Evolutionary conservation across 2,113 vertebrate species (phyloP).

Genomic region (Suricata suricatta): DNA sequence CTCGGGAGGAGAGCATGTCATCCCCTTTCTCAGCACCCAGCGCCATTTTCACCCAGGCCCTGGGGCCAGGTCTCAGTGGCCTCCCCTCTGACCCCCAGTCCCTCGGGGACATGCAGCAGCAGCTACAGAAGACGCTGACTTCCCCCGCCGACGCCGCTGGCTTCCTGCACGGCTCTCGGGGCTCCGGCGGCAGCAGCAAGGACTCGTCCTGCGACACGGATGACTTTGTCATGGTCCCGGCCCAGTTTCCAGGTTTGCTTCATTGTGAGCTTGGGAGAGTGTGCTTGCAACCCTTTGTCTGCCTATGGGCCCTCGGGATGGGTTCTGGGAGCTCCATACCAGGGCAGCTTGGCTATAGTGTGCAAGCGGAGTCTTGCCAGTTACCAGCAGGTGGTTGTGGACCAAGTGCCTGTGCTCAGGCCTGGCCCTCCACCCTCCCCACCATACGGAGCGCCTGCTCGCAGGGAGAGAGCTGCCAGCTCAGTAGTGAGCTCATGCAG

Average conservation of each 20-base stretch:
- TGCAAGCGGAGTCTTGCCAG: accelerated
- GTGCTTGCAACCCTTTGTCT: not conserved
- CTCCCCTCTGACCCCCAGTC: conserved; percentile 81
- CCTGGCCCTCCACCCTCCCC: not conserved
- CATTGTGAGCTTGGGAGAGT: not conserved
- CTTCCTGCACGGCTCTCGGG: conserved; percentile 88
- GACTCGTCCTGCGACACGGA: conserved; percentile 92
- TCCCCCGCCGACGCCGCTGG: conserved; percentile 89
- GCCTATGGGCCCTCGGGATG: too few species aligned
- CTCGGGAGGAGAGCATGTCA: accelerated
- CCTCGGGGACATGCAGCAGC: conserved; percentile 89
- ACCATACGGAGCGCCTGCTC: accelerated
- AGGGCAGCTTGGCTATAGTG: accelerated
- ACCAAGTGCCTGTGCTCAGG: not conserved
- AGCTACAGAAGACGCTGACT: conserved; percentile 86
- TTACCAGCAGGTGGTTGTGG: not conserved
- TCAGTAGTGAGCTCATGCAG: not conserved
- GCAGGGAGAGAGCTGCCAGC: not conserved
- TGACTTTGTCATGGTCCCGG: conserved; percentile 95
- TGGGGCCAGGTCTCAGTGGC: not conserved
- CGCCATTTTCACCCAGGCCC: not conserved
- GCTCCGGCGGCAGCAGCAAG: conserved; percentile 92
- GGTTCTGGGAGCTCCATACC: not conserved
- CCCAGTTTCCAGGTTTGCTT: conserved; percentile 87
- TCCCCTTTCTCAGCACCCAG: not conserved